phyloP scores from a whole-genome alignment of 2,113 vertebrate species.

The Rhynchomys soricoides region DNA sequence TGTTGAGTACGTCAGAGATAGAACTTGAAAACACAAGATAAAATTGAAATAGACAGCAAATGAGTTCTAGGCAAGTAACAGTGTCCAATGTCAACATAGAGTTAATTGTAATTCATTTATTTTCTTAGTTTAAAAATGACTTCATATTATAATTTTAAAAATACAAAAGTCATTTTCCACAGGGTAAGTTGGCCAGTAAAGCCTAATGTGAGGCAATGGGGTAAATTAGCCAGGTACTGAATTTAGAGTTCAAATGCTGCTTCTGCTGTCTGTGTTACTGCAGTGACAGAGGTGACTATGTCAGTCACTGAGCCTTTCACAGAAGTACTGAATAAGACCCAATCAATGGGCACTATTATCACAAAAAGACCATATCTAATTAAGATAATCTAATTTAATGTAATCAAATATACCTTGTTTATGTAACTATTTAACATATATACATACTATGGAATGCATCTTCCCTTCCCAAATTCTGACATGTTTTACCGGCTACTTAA shows the following conservation, averaged over 20 bases:
- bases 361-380: background rate
- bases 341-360: background rate
- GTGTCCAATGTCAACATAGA: background rate
- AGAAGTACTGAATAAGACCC: background rate
- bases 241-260: constrained; percentile 6
- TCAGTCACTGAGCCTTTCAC: background rate
- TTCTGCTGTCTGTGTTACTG: background rate
- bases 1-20: background rate
- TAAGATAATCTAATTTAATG: constrained; percentile 15
- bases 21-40: constrained; percentile 28
- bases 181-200: background rate
- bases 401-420: background rate
- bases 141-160: constrained; percentile 18
- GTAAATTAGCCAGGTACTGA: background rate
- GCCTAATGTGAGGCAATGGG: constrained; percentile 3
- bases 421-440: background rate
- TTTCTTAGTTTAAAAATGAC: constrained; percentile 48
- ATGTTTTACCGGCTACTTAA: constrained; percentile 21
- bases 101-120: constrained; percentile 35
- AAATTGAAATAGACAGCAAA: background rate
- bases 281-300: background rate
- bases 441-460: background rate
- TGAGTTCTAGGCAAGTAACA: constrained; percentile 22
- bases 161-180: constrained; percentile 4
- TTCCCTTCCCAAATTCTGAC: constrained; percentile 33